Percentiles rank a stretch among this genome's conserved stretches.
phyloP scores from a whole-genome alignment of 2,888 invertebrate species.

The Leuctra nigra region DNA sequence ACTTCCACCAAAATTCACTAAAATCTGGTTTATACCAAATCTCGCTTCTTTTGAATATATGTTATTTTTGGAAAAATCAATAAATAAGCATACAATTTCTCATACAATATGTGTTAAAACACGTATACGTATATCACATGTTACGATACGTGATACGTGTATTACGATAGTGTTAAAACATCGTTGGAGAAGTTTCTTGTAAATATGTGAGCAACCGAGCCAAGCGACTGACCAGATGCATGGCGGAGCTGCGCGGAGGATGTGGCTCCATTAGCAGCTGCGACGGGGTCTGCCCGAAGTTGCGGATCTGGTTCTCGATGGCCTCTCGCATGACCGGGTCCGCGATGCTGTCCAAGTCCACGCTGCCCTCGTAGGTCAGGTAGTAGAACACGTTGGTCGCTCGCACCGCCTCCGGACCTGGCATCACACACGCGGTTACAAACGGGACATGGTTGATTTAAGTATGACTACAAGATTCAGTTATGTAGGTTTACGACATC shows the following conservation, averaged over 20 bases:
- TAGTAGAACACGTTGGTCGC: constrained; percentile 99
- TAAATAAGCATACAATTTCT: too few relatives aligned
- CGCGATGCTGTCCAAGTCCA: constrained; percentile 81
- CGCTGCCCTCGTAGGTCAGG: constrained; percentile 96
- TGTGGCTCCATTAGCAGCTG: constrained; percentile 98
- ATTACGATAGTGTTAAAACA: too few relatives aligned
- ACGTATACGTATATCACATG: too few relatives aligned
- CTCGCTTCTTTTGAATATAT: too few relatives aligned
- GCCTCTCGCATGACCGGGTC: constrained; percentile 88
- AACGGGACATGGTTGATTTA: background rate
- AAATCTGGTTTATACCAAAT: too few relatives aligned
- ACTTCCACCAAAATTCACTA: too few relatives aligned
- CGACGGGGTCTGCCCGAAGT: constrained; percentile 98
- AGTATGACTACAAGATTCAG: background rate
- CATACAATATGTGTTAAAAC: too few relatives aligned
- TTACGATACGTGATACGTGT: too few relatives aligned
- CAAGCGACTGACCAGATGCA: constrained; percentile 72
- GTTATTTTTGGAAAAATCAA: too few relatives aligned
- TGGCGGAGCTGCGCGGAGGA: constrained; percentile 91
- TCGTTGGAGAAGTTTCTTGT: too few relatives aligned
- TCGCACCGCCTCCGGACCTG: constrained; percentile 92
- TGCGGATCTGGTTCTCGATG: constrained; percentile 93
- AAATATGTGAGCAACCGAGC: too few relatives aligned
- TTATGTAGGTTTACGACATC: too few relatives aligned
- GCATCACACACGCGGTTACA: background rate